Evolutionary conservation across 2,888 invertebrate species (phyloP), one percentile per base, ranked within the genome.

Genomic region (Amiota mariae): DNA sequence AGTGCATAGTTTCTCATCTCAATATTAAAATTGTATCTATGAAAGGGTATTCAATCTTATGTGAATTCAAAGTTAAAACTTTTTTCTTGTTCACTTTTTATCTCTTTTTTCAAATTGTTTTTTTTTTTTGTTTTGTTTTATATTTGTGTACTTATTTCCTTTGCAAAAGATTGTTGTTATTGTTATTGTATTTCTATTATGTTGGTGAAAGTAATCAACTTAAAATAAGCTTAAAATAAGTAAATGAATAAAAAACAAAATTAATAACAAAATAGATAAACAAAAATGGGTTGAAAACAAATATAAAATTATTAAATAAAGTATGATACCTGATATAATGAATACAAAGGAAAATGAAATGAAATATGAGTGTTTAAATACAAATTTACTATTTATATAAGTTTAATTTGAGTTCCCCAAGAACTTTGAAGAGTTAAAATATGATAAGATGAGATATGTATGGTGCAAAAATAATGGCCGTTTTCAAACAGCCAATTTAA

Each of bases 141-240:
- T 24, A 24, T 63, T 63, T 24, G 46, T 63, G 63, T 63, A 12
- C 13, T 63, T 63, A 63, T 63, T 63, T 63, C 63, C 46, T 63
- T 46, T 63, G 46, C 13, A 63, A 63, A 63, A 20, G 2, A 63
- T 57, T 70, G 57, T 70, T 70, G 57, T 47, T 70, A 36, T 70
- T 70, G 57, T 57, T 76, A n/a, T 24, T 61, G 12, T 61, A 2
- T 20, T n/a, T 36, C 46, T 63, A 63, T 63, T 63, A 63, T 63
- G 76, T 78, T 78, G 78, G 80, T 79, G 80, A 80, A 80, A 80
- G 80, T 79, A 79, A 78, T 76, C 75, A 79, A 78, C 79, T 77
- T 76, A 78, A 79, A 78, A 75, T 78, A 75, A 77, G 78, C 68
- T 76, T 72, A 75, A 74, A 70, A 51, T 13, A 9, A 24, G 56